Evolutionary conservation across 53 echinoderm and acorn worm genomes (phyloP).

Genomic region (Luidia sarsii): DNA sequence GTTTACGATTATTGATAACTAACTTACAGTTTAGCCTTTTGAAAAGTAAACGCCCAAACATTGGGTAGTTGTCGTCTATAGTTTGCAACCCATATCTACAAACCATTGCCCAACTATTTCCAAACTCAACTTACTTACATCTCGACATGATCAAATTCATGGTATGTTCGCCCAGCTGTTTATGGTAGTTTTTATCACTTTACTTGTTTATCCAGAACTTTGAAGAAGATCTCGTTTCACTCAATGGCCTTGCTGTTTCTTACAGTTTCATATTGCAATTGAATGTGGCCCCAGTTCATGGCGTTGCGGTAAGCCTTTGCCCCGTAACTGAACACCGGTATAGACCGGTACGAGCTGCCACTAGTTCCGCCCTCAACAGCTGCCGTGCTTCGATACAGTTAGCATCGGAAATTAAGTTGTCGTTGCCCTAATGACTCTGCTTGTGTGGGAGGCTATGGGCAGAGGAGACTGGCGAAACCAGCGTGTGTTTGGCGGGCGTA

Average conservation of each 20-base stretch:
- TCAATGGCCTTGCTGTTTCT: background rate
- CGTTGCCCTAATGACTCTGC: background rate
- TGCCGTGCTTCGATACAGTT: slow-evolving; percentile 21
- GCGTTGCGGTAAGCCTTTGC: background rate
- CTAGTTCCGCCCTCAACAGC: slow-evolving; percentile 18
- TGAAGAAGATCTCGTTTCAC: background rate
- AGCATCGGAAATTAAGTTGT: slow-evolving; percentile 12
- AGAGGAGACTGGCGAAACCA: background rate
- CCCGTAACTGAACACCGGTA: background rate
- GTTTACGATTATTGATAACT: too few relatives aligned
- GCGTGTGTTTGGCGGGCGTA: background rate
- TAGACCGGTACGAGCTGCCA: background rate
- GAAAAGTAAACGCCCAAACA: too few relatives aligned
- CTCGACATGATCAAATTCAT: too few relatives aligned
- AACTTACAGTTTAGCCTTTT: too few relatives aligned
- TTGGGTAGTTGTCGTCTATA: too few relatives aligned
- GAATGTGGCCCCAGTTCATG: background rate
- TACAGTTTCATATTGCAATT: background rate
- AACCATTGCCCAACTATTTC: too few relatives aligned
- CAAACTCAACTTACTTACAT: too few relatives aligned
- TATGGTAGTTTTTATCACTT: too few relatives aligned
- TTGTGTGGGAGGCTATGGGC: background rate
- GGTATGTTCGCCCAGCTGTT: too few relatives aligned
- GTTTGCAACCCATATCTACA: too few relatives aligned
- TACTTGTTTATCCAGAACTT: too few relatives aligned